Percentiles rank a stretch among this genome's conserved stretches.
Evolutionary conservation across 2,888 invertebrate genomes (phyloP).

Genomic region (Bibio marci): DNA sequence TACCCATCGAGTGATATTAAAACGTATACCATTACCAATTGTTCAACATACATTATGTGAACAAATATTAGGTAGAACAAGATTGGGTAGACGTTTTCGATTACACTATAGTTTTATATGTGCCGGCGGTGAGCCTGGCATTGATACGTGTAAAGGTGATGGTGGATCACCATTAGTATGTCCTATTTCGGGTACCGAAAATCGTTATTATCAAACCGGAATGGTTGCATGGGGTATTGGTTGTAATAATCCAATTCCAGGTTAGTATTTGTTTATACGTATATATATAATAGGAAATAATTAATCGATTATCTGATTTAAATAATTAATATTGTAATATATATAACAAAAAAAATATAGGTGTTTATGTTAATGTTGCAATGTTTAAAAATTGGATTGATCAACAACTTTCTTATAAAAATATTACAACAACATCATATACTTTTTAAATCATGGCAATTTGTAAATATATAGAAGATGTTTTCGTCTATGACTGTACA

Average conservation of each 20-base stretch:
- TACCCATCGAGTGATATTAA: constrained; percentile 38
- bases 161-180: constrained; percentile 60
- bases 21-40: constrained; percentile 48
- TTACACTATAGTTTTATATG: constrained; percentile 51
- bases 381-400: constrained; percentile 52
- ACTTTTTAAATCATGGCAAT: no score
- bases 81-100: constrained; percentile 42
- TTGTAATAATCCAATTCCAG: constrained; percentile 33
- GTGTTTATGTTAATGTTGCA: constrained; percentile 56
- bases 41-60: constrained; percentile 32
- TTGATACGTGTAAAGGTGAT: constrained; percentile 53
- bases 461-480: no score
- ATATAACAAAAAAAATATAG: constrained; percentile 30
- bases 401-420: constrained; percentile 23
- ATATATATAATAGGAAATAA: neutral
- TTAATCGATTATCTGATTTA: neutral
- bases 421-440: neutral
- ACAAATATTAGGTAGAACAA: constrained; percentile 34
- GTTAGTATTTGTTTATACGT: no score
- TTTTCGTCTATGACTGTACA: no score
- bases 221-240: constrained; percentile 56
- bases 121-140: constrained; percentile 51
- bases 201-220: constrained; percentile 19
- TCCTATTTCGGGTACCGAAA: constrained; percentile 28
- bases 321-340: neutral